phyloP scores from a whole-genome alignment of 2,888 invertebrate species.

The Nymphalis urticae region DNA sequence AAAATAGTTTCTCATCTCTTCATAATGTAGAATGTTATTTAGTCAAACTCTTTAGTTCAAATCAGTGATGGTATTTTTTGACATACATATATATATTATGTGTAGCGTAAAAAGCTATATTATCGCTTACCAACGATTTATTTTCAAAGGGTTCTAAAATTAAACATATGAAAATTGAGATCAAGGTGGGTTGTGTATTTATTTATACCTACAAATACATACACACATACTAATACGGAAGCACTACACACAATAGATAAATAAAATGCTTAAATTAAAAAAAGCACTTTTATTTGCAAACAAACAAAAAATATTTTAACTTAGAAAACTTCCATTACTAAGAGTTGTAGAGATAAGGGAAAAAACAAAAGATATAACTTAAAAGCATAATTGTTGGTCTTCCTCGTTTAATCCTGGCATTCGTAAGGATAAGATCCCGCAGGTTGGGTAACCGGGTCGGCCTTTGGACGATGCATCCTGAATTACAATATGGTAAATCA shows the following conservation, averaged over 20 bases:
- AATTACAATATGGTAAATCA: slow-evolving; percentile 65
- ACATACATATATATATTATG: too few relatives aligned
- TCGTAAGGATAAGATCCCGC: slow-evolving; percentile 53
- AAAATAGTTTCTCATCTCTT: background rate
- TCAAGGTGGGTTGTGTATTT: too few relatives aligned
- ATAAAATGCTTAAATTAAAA: background rate
- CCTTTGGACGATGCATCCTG: slow-evolving; percentile 63
- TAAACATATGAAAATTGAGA: too few relatives aligned
- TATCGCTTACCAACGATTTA: too few relatives aligned
- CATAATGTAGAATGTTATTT: too few relatives aligned
- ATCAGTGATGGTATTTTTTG: too few relatives aligned
- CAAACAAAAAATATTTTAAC: background rate
- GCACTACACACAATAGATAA: too few relatives aligned
- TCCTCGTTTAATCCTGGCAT: slow-evolving; percentile 54
- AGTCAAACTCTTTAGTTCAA: too few relatives aligned
- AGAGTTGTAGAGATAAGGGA: slow-evolving; percentile 9
- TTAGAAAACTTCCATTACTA: background rate
- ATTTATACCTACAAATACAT: too few relatives aligned
- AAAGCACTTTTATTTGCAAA: background rate
- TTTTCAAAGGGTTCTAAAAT: too few relatives aligned
- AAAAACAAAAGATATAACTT: slow-evolving; percentile 40
- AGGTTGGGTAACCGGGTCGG: slow-evolving; percentile 57
- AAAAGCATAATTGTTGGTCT: slow-evolving; percentile 51
- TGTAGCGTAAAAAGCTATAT: too few relatives aligned
- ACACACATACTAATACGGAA: too few relatives aligned